These are phyloP conservation scores for Scartelaos histophorus DNA, from an alignment of 2,113 vertebrate genomes.

Conservation along the genomic window DNA sequence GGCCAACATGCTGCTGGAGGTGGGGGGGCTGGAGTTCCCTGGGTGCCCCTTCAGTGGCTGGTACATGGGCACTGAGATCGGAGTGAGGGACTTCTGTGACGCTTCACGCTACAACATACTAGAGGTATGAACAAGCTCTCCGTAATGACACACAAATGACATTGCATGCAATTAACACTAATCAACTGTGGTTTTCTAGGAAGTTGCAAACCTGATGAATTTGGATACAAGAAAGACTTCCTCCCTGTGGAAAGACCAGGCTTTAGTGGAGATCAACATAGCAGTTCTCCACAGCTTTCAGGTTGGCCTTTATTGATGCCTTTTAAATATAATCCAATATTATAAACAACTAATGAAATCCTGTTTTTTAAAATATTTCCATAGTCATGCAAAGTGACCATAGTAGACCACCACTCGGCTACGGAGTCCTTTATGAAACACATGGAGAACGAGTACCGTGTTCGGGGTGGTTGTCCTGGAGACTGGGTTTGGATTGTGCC, in stretches of 20 bases:
- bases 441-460: slow-evolving; percentile 95
- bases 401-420: slow-evolving; percentile 97
- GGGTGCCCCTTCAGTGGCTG: slow-evolving; percentile 97
- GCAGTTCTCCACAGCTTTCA: slow-evolving; percentile 96
- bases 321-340: no score
- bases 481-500: slow-evolving; percentile 99
- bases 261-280: slow-evolving; percentile 96
- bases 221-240: slow-evolving; percentile 94
- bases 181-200: slow-evolving; percentile 71
- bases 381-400: slow-evolving; percentile 94
- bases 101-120: slow-evolving; percentile 94
- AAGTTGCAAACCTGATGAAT: slow-evolving; percentile 92
- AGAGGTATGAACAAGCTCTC: slow-evolving; percentile 81
- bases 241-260: slow-evolving; percentile 96
- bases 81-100: slow-evolving; percentile 96
- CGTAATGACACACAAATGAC: neutral
- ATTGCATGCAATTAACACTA: neutral
- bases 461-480: slow-evolving; percentile 91
- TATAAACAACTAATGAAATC: no score
- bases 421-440: slow-evolving; percentile 99
- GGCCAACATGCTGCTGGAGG: slow-evolving; percentile 95
- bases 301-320: slow-evolving; percentile 75
- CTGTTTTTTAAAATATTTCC: neutral
- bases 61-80: slow-evolving; percentile 99
- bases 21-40: slow-evolving; percentile 92